These are phyloP conservation scores for Semicossyphus pulcher DNA, from an alignment of 2,113 vertebrate species.

Conservation along the genomic window DNA sequence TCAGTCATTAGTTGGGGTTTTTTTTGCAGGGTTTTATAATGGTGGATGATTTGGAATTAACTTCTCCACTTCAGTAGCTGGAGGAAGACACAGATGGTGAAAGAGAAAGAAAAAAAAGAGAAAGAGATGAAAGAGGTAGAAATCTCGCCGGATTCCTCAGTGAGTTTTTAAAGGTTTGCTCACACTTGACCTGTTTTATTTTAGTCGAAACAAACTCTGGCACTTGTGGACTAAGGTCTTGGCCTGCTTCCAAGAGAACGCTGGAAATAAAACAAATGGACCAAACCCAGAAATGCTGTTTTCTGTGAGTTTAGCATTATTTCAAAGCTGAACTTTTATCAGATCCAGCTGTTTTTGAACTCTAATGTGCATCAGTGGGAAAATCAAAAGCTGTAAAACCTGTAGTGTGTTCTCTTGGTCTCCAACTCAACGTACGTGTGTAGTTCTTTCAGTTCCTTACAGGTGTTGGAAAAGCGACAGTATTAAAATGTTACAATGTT, in stretches of 20 bases:
- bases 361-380: too few species aligned
- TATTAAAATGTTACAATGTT: too few species aligned
- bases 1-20: not conserved
- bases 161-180: not conserved
- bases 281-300: not conserved
- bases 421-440: too few species aligned
- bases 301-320: not conserved
- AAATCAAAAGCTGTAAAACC: not conserved
- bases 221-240: not conserved
- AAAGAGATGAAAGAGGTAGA: slow-evolving; percentile 11
- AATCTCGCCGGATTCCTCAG: not conserved
- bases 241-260: too few species aligned
- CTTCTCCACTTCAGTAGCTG: not conserved
- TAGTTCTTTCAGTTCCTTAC: too few species aligned
- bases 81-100: slow-evolving; percentile 12
- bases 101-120: not conserved
- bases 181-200: not conserved
- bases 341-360: not conserved
- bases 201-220: not conserved
- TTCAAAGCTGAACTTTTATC: not conserved
- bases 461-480: too few species aligned
- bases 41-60: not conserved
- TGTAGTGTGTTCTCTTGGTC: not conserved
- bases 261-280: not conserved
- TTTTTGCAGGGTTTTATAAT: not conserved